Conservation (phyloP, 2,113 vertebrate species). For the Dunckerocampus dactyliophorus region DNA sequence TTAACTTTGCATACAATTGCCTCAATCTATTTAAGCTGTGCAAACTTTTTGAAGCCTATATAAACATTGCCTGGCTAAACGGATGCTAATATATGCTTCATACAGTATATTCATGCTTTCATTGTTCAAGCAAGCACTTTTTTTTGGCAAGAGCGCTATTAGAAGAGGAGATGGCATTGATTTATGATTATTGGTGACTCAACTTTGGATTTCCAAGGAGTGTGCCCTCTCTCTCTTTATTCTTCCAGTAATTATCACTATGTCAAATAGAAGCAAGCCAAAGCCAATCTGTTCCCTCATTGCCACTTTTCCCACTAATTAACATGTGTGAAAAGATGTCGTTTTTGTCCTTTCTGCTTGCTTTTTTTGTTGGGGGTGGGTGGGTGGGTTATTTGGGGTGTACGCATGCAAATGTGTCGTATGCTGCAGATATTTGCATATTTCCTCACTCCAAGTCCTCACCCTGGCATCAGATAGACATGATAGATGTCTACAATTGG, state of each 20-base stretch:
- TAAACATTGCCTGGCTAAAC: slow-evolving; percentile 11
- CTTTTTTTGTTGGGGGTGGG: background rate
- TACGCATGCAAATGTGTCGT: slow-evolving; percentile 32
- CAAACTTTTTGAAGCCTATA: too few relatives aligned
- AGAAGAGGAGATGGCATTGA: slow-evolving; percentile 12
- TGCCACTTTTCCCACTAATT: slow-evolving; percentile 41
- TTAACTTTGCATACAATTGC: too few relatives aligned
- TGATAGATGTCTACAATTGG: slow-evolving; percentile 36
- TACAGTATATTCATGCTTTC: slow-evolving; percentile 34
- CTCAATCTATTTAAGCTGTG: too few relatives aligned
- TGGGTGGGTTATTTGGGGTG: background rate
- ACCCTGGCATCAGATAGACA: slow-evolving; percentile 50
- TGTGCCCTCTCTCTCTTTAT: too few relatives aligned
- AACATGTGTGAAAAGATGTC: slow-evolving; percentile 25
- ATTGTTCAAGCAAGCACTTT: slow-evolving; percentile 32
- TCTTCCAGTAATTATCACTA: too few relatives aligned
- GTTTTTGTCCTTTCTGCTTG: too few relatives aligned
- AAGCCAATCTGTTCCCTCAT: slow-evolving; percentile 37
- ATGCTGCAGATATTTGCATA: slow-evolving; percentile 43
- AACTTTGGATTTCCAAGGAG: background rate
- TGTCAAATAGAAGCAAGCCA: slow-evolving; percentile 9
- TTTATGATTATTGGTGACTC: slow-evolving; percentile 19
- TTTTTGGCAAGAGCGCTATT: slow-evolving; percentile 2
- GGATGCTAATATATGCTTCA: slow-evolving; percentile 58
- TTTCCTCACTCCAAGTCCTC: slow-evolving; percentile 44